These are phyloP conservation scores for Drosophila trapezifrons DNA, from an alignment of 1,140 invertebrate species.

Conservation along the genomic window DNA sequence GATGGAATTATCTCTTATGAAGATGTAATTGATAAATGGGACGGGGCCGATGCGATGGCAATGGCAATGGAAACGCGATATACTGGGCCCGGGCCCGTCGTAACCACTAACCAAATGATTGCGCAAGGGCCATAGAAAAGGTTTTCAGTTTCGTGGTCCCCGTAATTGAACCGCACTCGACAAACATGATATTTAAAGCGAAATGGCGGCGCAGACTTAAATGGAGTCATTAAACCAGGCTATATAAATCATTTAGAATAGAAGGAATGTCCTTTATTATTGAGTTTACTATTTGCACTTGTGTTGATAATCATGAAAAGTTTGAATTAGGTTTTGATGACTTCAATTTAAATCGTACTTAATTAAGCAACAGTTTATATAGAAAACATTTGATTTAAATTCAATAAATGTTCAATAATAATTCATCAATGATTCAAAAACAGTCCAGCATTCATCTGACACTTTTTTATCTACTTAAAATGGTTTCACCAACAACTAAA, in stretches of 20 bases:
- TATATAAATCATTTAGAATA: no score
- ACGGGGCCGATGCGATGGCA: constrained; percentile 4
- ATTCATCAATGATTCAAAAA: background rate
- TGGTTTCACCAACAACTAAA: background rate
- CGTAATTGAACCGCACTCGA: constrained; percentile 10
- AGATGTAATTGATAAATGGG: constrained; percentile 51
- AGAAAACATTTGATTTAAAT: no score
- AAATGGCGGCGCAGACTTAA: no score
- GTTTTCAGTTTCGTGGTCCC: constrained; percentile 9
- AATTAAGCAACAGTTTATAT: no score
- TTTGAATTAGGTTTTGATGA: no score
- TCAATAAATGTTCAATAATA: no score
- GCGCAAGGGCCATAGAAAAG: constrained; percentile 13
- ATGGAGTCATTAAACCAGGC: no score
- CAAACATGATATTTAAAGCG: background rate
- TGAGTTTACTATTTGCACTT: no score
- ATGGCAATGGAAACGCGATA: constrained; percentile 31
- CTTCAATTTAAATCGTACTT: no score
- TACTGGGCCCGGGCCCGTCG: background rate
- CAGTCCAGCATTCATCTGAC: background rate
- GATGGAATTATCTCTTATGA: constrained; percentile 47
- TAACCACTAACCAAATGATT: constrained; percentile 12
- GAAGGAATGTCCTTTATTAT: no score
- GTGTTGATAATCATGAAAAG: no score
- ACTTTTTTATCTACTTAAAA: background rate